Conservation (phyloP, 37 sponge, comb jelly and placozoan genomes). For the Haliclona indistincta region DNA sequence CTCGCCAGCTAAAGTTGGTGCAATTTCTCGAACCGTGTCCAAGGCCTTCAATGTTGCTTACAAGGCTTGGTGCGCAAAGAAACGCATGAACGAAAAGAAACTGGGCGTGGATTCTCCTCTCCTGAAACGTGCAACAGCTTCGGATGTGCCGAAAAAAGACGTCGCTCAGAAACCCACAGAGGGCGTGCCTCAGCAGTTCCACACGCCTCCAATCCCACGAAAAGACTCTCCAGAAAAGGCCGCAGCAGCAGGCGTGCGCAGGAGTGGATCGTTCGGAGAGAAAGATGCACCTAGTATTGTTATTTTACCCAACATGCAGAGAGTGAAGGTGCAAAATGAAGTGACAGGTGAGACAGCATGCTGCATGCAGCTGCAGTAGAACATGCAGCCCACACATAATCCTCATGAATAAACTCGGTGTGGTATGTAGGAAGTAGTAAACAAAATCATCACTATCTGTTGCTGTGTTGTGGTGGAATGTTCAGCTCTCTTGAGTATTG, state of each 20-base stretch:
- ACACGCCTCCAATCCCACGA: conserved; percentile 46
- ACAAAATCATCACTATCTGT: no score
- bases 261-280: conserved; percentile 51
- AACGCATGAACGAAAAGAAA: conserved; percentile 16
- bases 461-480: no score
- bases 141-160: not conserved
- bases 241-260: not conserved
- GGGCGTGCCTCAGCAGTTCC: conserved; percentile 3
- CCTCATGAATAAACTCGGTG: no score
- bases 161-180: conserved; percentile 33
- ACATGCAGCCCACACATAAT: no score
- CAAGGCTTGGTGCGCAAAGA: conserved; percentile 68
- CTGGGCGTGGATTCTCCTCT: conserved; percentile 36
- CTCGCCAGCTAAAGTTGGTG: conserved; percentile 46
- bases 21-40: conserved; percentile 56
- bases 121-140: not conserved
- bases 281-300: not conserved
- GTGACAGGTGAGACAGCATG: conserved; percentile 28
- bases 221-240: conserved; percentile 12
- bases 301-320: conserved; percentile 15
- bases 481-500: no score
- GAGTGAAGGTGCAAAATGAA: conserved; percentile 33
- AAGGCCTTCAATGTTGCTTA: conserved; percentile 87
- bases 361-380: no score
- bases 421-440: no score